Evolutionary conservation across 2,797 vertebrate genomes (phyloP), one percentile per base, ranked within the genome.

Genomic region (Chaenodraco wilsoni): DNA sequence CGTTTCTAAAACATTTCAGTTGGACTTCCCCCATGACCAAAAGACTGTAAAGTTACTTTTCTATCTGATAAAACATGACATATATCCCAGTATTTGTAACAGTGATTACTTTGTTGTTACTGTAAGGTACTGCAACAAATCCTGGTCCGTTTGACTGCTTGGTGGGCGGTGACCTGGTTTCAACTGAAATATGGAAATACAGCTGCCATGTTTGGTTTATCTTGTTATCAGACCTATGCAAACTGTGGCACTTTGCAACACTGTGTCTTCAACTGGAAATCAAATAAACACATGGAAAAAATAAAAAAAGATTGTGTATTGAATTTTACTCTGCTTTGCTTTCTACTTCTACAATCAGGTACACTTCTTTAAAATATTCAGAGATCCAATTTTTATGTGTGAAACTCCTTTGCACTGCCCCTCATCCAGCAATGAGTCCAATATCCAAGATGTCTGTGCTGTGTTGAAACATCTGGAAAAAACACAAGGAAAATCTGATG

Each of bases 171-270:
- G 6, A 40, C 33, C 43, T 61, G 21, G 27, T 79, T 77, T 72
- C 46, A 64, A 65, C 33, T 58, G 56, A 68, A 58, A 81, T 43
- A 60, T 76, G 67, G 58, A 75, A 80, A 62, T 48, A n/a, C 63
- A 78, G 60, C 65, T 85, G 81, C 76, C 78, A 77, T 84, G 54
- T 83, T 84, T 77, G 8, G 33, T 37, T 37, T 74, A 84, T 69
- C 50, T 76, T 84, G 41, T 69, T 62, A 76, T 77, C 69, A 77
- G 57, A 95, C 90, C 95, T 96, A 96, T 97, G 96, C 95, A 97
- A 96, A 94, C 93, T 92, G 94, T 93, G 95, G 93, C 84, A 85
- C 90, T 90, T 86, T 88, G 85, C 91, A 85, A 92, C 79, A 73
- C 88, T 85, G 94, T 95, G 93, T 95, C 95, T 95, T 94, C 88